Evolutionary conservation across 2,113 vertebrate genomes (phyloP).

Genomic region (Gracilinanus agilis): DNA sequence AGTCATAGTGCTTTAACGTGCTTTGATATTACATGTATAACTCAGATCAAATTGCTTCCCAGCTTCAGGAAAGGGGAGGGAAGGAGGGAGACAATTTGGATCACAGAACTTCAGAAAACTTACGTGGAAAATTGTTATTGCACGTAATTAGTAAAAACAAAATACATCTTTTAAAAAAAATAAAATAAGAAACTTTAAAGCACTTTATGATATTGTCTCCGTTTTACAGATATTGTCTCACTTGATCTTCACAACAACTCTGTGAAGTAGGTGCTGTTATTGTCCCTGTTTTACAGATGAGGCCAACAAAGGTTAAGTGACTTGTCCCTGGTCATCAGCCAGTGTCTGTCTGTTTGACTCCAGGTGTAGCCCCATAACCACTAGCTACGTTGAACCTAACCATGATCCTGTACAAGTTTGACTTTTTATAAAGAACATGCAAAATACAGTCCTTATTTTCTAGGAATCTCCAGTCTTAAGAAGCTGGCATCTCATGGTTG

Average conservation of each 20-base stretch:
- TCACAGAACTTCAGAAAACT: no score
- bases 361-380: background rate
- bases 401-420: background rate
- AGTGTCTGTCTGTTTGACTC: background rate
- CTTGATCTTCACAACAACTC: background rate
- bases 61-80: no score
- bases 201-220: background rate
- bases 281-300: background rate
- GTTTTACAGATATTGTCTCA: background rate
- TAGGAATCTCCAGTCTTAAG: background rate
- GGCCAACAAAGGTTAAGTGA: background rate
- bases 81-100: no score
- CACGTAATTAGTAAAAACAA: no score
- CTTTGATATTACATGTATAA: no score
- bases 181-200: no score
- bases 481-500: background rate
- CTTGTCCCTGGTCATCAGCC: background rate
- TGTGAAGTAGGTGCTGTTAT: background rate
- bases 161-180: no score
- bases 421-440: background rate
- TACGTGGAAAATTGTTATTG: no score
- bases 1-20: background rate
- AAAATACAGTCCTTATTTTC: background rate
- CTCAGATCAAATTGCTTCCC: no score
- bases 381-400: background rate